phyloP scores from a whole-genome alignment of 2,113 vertebrate species.

The Hippocampus abdominalis region DNA sequence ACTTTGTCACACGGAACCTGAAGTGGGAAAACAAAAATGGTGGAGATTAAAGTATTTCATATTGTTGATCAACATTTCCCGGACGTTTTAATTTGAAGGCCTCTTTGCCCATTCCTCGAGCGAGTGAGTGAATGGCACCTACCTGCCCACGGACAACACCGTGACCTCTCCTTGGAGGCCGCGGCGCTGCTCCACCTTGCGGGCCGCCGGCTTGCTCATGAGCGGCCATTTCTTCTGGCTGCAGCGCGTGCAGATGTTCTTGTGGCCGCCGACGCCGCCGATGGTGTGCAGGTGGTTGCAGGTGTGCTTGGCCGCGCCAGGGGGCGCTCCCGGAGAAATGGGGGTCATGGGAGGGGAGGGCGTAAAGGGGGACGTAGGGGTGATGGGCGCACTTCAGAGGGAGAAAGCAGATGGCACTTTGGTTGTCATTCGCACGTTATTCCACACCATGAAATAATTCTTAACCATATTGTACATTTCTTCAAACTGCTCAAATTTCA shows the following conservation, averaged over 20 bases:
- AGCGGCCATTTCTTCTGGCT: slow-evolving; percentile 90
- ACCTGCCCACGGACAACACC: slow-evolving; percentile 94
- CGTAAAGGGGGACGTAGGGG: slow-evolving; percentile 72
- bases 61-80: background rate
- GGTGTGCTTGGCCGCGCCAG: slow-evolving; percentile 75
- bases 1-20: slow-evolving; percentile 94
- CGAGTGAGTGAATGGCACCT: slow-evolving; percentile 25
- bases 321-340: slow-evolving; percentile 48
- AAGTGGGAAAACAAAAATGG: background rate
- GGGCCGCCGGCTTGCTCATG: slow-evolving; percentile 69
- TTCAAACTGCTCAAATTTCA: too few relatives aligned
- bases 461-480: too few relatives aligned
- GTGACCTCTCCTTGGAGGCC: slow-evolving; percentile 81
- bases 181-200: slow-evolving; percentile 70
- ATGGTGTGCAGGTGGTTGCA: slow-evolving; percentile 92
- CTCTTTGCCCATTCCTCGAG: too few relatives aligned
- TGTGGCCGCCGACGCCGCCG: slow-evolving; percentile 74
- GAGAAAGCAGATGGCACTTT: background rate
- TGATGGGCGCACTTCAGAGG: slow-evolving; percentile 73
- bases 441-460: too few relatives aligned
- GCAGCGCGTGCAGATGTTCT: slow-evolving; percentile 85
- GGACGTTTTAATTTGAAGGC: background rate
- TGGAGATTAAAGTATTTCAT: background rate
- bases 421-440: background rate
- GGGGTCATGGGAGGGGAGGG: slow-evolving; percentile 74